phyloP scores from a whole-genome alignment of 53 echinoderm and acorn worm genomes.

The Holothuria leucospilota region DNA sequence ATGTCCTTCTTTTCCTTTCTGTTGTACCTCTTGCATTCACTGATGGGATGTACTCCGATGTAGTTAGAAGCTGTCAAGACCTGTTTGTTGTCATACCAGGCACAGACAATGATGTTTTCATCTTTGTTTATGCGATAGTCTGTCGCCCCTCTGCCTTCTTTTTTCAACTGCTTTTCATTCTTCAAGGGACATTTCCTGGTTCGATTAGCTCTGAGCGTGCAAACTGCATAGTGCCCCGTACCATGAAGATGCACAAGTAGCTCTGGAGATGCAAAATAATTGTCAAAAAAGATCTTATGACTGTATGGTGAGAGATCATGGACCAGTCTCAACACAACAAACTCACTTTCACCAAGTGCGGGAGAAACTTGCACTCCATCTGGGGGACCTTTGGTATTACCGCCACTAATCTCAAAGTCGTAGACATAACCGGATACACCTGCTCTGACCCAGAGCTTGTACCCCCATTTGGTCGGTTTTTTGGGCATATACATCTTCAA shows the following conservation, averaged over 20 bases:
- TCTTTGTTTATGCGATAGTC: conserved; percentile 41
- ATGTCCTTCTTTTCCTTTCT: too few relatives aligned
- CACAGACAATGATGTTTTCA: conserved; percentile 8
- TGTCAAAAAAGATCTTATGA: conserved; percentile 54
- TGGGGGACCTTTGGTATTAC: conserved; percentile 12
- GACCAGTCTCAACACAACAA: conserved; percentile 22
- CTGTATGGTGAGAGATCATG: conserved; percentile 3
- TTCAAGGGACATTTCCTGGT: conserved; percentile 29
- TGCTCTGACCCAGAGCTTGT: conserved; percentile 40
- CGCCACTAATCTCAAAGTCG: conserved; percentile 26
- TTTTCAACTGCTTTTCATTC: conserved; percentile 29
- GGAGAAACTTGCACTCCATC: conserved; percentile 11
- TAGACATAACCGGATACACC: conserved; percentile 28
- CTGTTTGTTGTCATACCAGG: conserved; percentile 45
- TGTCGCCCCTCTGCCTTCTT: conserved; percentile 35
- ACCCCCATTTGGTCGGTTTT: conserved; percentile 49
- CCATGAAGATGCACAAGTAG: conserved; percentile 9
- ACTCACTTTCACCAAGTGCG: conserved; percentile 25
- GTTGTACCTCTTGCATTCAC: too few relatives aligned
- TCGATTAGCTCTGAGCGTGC: too few relatives aligned
- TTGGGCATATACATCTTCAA: conserved; percentile 54
- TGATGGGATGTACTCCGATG: too few relatives aligned
- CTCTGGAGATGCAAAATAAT: conserved; percentile 45
- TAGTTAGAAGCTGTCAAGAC: too few relatives aligned
- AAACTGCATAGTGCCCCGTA: too few relatives aligned